phyloP scores from a whole-genome alignment of 2,888 invertebrate species.

The Cephus runcator region DNA sequence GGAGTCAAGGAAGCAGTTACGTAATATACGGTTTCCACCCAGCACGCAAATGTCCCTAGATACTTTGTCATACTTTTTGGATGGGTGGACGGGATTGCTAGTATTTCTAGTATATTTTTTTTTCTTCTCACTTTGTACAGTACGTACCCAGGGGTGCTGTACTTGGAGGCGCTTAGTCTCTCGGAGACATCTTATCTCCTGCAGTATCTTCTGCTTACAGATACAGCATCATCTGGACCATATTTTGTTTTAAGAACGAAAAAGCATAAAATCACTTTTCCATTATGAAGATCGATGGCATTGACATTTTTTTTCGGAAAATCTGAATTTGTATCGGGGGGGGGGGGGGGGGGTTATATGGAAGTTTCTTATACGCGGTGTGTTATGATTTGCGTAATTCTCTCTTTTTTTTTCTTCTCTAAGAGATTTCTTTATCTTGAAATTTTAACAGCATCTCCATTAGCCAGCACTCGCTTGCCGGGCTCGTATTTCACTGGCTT shows the following conservation, averaged over 20 bases:
- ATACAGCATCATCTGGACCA: constrained; percentile 28
- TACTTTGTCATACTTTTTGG: background rate
- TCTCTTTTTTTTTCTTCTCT: no score
- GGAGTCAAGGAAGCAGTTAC: constrained; percentile 46
- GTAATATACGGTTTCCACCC: constrained; percentile 15
- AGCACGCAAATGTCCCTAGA: background rate
- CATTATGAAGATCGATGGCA: constrained; percentile 6
- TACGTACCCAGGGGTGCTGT: background rate
- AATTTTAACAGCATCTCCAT: no score
- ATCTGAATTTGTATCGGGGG: background rate
- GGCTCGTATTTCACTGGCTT: no score
- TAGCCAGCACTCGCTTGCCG: no score
- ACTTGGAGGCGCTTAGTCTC: background rate
- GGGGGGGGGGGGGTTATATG: no score
- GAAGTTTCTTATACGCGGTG: background rate
- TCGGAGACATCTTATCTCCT: constrained; percentile 3
- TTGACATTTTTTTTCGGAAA: background rate
- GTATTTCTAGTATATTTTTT: background rate
- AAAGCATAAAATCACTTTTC: background rate
- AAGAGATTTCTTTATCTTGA: no score
- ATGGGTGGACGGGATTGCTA: background rate
- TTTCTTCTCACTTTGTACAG: background rate
- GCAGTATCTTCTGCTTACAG: constrained; percentile 44
- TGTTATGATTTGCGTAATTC: no score
- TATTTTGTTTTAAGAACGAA: constrained; percentile 11